Percentiles rank a stretch among this genome's conserved stretches.
phyloP scores from a whole-genome alignment of 1,140 invertebrate species.

The Ladona fulva region DNA sequence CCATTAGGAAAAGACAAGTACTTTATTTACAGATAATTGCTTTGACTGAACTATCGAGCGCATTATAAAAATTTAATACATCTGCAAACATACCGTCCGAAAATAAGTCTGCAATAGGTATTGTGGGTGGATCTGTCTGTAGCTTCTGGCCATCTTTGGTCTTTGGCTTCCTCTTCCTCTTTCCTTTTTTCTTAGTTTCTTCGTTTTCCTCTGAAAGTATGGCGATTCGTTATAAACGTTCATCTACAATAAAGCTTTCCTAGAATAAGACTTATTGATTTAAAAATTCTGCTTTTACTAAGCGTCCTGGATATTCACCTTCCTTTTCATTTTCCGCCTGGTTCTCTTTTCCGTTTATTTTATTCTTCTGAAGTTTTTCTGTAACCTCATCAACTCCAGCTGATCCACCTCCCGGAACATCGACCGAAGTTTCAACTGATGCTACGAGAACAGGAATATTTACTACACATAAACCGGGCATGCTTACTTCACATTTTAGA shows the following conservation, averaged over 20 bases:
- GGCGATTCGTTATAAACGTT: background rate
- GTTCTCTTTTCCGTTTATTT: constrained; percentile 28
- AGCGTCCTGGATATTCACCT: background rate
- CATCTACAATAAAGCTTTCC: background rate
- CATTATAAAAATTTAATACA: no score
- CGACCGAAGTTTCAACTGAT: constrained; percentile 37
- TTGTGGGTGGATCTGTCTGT: constrained; percentile 76
- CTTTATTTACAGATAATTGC: no score
- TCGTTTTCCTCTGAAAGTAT: background rate
- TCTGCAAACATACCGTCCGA: constrained; percentile 60
- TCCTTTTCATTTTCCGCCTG: background rate
- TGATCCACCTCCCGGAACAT: constrained; percentile 36
- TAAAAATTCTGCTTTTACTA: background rate
- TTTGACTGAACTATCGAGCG: no score
- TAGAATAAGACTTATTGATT: background rate
- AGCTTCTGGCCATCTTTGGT: constrained; percentile 30
- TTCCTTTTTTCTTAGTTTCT: constrained; percentile 28
- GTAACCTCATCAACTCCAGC: constrained; percentile 21
- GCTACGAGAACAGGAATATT: constrained; percentile 27
- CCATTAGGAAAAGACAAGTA: no score
- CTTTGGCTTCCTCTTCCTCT: constrained; percentile 28
- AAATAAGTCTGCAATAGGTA: constrained; percentile 78
- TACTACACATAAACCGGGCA: background rate
- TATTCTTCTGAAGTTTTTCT: constrained; percentile 14
- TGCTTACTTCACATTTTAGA: background rate